Evolutionary conservation across 2,797 vertebrate genomes (phyloP), one percentile per base, ranked within the genome.

Genomic region (Darevskia nairensis): DNA sequence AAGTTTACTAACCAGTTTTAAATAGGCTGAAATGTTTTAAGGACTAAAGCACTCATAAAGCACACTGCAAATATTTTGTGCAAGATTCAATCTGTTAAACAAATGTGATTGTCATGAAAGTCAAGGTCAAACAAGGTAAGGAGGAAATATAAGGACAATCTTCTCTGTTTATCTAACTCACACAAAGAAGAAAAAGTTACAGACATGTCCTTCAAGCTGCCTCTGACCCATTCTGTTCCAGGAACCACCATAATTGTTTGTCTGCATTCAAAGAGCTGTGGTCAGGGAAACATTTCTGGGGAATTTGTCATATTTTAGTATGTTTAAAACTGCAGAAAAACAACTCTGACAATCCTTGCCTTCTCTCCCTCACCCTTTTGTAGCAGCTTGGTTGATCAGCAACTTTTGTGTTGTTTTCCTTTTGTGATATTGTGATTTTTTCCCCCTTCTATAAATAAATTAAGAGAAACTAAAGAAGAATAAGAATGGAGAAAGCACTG

Each of bases 231-330:
- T 2, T 0, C 93, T 95, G 92, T 96, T 96, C 95, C 95, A 96
- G 94, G 95, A 97, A 95, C 88, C 92, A 90, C 90, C 88, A 92
- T 91, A 90, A 95, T 86, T 94, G 90, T 94, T 92, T 94, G 94
- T 94, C 94, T 96, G 94, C 90, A 90, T 92, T 88, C 89, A 94
- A 91, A 91, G 89, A 29, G 0, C 72, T 96, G 95, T 96, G 96
- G 96, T 97, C 94, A 95, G 94, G 88, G 92, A 93, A 92, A 94
- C 91, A 96, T 96, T 96, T 95, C 84, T 95, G 90, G 91, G 89
- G 94, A 86, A 92, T 85, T 94, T 91, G 87, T 96, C 95, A 95
- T 87, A 76, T 94, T 92, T 92, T 91, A 90, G 8, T 93, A 83
- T 95, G 95, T 96, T 95, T 86, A 92, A 92, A 95, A 95, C 83